Evolutionary conservation across 2,113 vertebrate species (phyloP).

Genomic region (Equus quagga): DNA sequence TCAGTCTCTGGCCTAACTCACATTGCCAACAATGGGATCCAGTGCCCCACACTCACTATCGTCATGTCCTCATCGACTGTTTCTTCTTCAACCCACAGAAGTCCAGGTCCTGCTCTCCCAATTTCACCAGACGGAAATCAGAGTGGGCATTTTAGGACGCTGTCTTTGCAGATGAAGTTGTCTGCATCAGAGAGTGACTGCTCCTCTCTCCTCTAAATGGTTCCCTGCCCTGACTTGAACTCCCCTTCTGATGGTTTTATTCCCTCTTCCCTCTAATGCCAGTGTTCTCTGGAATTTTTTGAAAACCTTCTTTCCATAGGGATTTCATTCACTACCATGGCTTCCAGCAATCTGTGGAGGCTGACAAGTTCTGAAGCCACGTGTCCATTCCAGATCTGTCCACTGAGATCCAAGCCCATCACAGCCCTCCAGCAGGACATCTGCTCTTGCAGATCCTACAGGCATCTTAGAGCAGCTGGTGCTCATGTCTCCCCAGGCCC

Average conservation of each 20-base stretch:
- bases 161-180: fast-evolving
- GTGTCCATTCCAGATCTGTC: background rate
- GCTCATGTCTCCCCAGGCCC: too few species aligned
- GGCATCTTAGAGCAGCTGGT: background rate
- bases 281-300: background rate
- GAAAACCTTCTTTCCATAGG: background rate
- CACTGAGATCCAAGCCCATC: background rate
- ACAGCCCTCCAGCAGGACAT: too few species aligned
- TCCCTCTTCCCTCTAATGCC: background rate
- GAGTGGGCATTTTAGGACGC: too few species aligned
- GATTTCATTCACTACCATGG: background rate
- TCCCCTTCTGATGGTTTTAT: background rate
- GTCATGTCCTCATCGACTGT: too few species aligned
- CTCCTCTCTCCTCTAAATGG: background rate
- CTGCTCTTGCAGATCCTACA: background rate
- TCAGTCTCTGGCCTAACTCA: background rate
- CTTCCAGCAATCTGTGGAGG: too few species aligned
- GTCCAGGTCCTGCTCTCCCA: background rate
- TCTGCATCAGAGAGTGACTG: background rate
- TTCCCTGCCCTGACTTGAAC: background rate
- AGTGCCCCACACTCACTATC: background rate
- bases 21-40: background rate
- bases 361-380: background rate
- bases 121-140: fast-evolving
- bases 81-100: background rate